Evolutionary conservation across 2,113 vertebrate genomes (phyloP), one percentile per base, ranked within the genome.

Genomic region (Ahaetulla prasina): DNA sequence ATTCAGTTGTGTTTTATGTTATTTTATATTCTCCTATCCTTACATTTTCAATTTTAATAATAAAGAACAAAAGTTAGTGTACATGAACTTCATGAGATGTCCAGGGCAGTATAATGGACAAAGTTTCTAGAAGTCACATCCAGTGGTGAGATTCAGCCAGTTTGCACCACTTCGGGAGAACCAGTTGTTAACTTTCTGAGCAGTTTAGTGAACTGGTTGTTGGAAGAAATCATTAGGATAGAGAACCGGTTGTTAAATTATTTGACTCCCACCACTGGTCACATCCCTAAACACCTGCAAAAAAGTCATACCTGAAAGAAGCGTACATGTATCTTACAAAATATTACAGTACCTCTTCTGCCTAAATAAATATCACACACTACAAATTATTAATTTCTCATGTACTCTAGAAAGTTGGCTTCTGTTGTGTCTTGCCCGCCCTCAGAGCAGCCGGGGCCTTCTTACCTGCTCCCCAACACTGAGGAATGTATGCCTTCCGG

Each of bases 341-440:
- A 89, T n/a, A 1, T 47, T 94, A 88, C 80, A 49, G 8, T 39
- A 92, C 91, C 93, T 89, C 85, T 90, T 0, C 30, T 89, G 60
- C 87, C 30, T 93, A 88, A 92, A 50, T 94, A 60, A 93, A 91
- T 89, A 43, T 92, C 93, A 89, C 0, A 92, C 27, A 45, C 39
- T 94, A 87, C 90, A 93, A 91, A 92, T 91, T 89, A 93, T 94
- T 96, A 57, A 57, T 93, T 96, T 93, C 68, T 10, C 20, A 35
- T 11, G 8, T 93, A 92, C 50, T 20, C 84, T 85, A 52, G 93
- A 90, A 91, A 92, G 92, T 95, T 92, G 88, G 91, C 93, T 96
- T 93, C n/a, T n/a, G n/a, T n/a, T n/a, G n/a, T n/a, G n/a, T n/a
- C n/a, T n/a, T n/a, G n/a, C n/a, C n/a, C n/a, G n/a, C n/a, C n/a